Percentiles rank a stretch among this genome's conserved stretches.
Evolutionary conservation across 2,113 vertebrate species (phyloP).

Genomic region (Peromyscus polionotus): DNA sequence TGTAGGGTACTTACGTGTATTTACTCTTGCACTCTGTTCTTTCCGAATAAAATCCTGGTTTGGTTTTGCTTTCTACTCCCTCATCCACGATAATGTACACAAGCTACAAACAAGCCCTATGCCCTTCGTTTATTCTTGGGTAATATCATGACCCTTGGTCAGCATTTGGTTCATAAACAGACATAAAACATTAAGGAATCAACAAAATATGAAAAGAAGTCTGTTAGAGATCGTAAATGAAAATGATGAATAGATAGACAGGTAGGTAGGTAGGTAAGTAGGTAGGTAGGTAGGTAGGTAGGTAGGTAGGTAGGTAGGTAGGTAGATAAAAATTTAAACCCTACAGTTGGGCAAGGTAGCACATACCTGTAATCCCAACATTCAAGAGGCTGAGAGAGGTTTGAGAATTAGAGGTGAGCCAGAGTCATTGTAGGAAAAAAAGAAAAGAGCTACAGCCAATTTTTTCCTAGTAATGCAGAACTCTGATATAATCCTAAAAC

Average conservation of each 20-base stretch:
- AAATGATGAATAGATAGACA: not conserved
- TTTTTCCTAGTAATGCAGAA: not conserved
- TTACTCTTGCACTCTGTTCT: not conserved
- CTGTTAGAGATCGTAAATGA: not conserved
- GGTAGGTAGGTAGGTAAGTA: no score
- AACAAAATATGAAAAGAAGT: slow-evolving; percentile 20
- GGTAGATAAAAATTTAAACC: not conserved
- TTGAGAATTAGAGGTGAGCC: not conserved
- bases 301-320: no score
- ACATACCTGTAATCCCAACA: not conserved
- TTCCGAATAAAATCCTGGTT: slow-evolving; percentile 31
- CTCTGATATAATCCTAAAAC: not conserved
- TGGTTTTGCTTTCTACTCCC: slow-evolving; percentile 4
- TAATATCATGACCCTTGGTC: not conserved
- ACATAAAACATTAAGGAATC: not conserved
- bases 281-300: no score
- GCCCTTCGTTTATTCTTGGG: not conserved
- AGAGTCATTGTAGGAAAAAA: not conserved
- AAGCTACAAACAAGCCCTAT: not conserved
- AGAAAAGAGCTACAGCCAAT: not conserved
- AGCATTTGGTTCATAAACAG: not conserved
- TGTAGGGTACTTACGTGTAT: not conserved
- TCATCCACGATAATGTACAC: not conserved
- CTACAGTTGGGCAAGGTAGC: not conserved
- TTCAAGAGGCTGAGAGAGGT: not conserved